Percentiles rank a stretch among this genome's conserved stretches.
These are phyloP conservation scores for Gila robusta DNA, from an alignment of 2,797 vertebrate genomes.

Conservation along the genomic window DNA sequence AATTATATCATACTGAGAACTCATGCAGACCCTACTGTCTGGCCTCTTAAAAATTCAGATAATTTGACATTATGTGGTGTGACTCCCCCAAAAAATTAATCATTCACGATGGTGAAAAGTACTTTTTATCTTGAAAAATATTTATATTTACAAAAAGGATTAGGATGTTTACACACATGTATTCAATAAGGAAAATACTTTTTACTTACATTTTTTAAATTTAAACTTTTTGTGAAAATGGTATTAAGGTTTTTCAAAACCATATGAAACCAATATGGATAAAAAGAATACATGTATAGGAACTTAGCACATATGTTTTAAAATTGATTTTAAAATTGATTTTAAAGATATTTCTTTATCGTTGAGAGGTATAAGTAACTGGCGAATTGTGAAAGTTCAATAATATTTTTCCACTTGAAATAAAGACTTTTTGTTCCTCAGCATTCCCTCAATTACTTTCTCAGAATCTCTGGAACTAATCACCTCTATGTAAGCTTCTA, in stretches of 20 bases:
- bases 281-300: neutral
- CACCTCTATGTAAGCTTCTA: slow-evolving; percentile 15
- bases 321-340: neutral
- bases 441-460: neutral
- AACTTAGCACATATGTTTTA: neutral
- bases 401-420: neutral
- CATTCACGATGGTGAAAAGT: neutral
- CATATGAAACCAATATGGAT: neutral
- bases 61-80: neutral
- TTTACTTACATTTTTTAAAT: neutral
- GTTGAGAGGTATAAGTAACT: neutral
- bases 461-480: slow-evolving; percentile 3
- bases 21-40: neutral
- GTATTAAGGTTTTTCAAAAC: neutral
- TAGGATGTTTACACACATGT: neutral
- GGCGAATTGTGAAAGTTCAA: neutral
- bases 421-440: neutral
- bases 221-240: neutral
- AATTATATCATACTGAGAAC: no score
- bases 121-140: neutral
- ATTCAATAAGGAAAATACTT: neutral
- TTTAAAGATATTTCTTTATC: neutral
- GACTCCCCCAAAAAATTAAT: neutral
- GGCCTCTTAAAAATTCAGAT: neutral
- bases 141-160: neutral